Evolutionary conservation across 2,888 invertebrate genomes (phyloP), one percentile per base, ranked within the genome.

Genomic region (Ichneumoninae sp.): DNA sequence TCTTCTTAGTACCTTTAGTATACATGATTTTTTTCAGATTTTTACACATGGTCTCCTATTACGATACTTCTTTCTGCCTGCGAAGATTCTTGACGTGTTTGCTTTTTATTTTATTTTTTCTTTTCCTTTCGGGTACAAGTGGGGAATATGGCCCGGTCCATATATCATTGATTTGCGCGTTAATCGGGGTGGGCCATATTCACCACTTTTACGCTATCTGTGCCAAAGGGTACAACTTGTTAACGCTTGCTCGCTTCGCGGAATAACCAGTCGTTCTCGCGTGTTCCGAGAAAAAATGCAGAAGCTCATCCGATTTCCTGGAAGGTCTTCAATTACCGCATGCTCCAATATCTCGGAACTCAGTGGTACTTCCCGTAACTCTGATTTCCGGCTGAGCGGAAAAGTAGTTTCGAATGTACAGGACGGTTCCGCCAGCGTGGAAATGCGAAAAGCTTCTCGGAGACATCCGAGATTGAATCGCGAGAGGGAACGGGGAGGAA

Each of bases 261-360:
- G 16, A 50, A 71, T 71, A 54, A 73, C 30, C 44, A 44, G n/a
- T 40, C 50, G 13, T 68, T 68, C 30, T 66, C 76, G 30, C 63
- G 63, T 63, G 74, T 74, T 74, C 13, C 65, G 52, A 50, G 57
- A 57, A 26, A 57, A 44, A 77, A 19, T 44, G n/a, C 2, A 36
- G 50, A 47, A 74, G 60, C 63, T 50, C 52, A 13, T 69, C n/a
- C 30, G 47, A 57, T 70, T 81, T 57, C 54, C 70, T 70, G 7
- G 22, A 19, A n/a, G n/a, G 16, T 81, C 65, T 71, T 81, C 65
- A 76, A 76, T 81, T 76, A 81, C 63, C 70, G 65, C 63, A 47
- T 10, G 54, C 33, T 22, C 54, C 16, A 19, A 19, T 5, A 54
- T 66, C 50, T 40, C 57, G 40, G 16, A 33, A 22, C 57, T 68